Evolutionary conservation across 1,140 invertebrate species (phyloP).

Genomic region (Chironomus tepperi): DNA sequence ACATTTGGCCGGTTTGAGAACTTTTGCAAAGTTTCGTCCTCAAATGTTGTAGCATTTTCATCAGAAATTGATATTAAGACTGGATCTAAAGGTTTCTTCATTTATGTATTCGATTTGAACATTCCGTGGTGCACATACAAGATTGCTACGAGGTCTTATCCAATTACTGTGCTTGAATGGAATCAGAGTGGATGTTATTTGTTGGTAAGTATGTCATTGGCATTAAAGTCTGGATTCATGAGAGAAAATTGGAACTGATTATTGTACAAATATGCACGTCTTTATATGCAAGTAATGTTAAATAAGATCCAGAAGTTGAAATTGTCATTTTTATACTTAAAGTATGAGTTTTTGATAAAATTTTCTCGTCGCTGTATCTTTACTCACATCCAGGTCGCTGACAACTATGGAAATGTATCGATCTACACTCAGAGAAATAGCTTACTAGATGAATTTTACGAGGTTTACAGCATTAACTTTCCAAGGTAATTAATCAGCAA

Average conservation of each 20-base stretch:
- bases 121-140: constrained; percentile 72
- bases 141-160: constrained; percentile 44
- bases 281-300: no score
- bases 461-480: constrained; percentile 43
- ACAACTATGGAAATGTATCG: constrained; percentile 62
- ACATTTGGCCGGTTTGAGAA: background rate
- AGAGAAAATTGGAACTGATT: no score
- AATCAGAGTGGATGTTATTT: constrained; percentile 70
- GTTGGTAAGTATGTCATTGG: constrained; percentile 56
- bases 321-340: no score
- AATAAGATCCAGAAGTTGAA: no score
- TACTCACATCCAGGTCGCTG: constrained; percentile 31
- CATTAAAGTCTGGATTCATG: no score
- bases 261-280: no score
- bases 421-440: constrained; percentile 71
- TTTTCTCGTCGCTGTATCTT: no score
- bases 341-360: no score
- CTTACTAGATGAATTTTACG: constrained; percentile 71
- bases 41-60: background rate
- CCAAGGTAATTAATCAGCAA: constrained; percentile 28
- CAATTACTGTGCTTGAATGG: constrained; percentile 75
- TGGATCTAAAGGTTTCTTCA: constrained; percentile 49
- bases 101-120: constrained; percentile 80
- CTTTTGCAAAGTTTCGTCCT: background rate
- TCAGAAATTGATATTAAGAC: background rate